Evolutionary conservation across 2,888 invertebrate species (phyloP), one percentile per base, ranked within the genome.

Genomic region (Adelognathus sp.): DNA sequence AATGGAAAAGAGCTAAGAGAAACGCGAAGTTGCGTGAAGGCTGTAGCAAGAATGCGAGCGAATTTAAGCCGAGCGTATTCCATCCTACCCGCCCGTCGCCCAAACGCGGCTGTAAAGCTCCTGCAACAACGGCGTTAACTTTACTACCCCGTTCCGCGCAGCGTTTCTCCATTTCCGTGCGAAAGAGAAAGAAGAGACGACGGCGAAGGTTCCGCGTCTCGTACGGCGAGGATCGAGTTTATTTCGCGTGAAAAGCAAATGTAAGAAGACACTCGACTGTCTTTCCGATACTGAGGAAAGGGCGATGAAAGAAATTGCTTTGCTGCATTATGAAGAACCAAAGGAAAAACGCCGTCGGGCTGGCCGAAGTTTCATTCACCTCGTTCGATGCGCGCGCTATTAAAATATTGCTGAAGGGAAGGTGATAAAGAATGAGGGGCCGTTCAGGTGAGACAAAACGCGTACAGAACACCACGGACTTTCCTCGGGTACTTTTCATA

Each of bases 51-150:
- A 70, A 63, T 11, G 56, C 27, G 61, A 64, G 46, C 46, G 66
- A 75, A 44, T 70, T 71, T 41, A 61, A 76, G 74, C 76, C 54
- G 54, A 39, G 72, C 61, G 67, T 73, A 73, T 67, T 70, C 54
- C 58, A 39, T 66, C 52, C 44, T 54, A 70, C 36, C 58, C 50
- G 74, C 44, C 60, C 61, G 66, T 75, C 73, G 70, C 79, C 74
- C 80, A 83, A 82, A 82, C 67, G 71, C 56, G 64, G 33, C 71
- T 70, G 75, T 81, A 82, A 80, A 83, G 80, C 77, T 80, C 66
- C n/a, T 64, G 54, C 77, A 63, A 79, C 72, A 52, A 75, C 41
- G 72, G 72, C 74, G 82, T 83, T 82, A 83, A 82, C 77, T 84
- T 83, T 80, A 83, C 69, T 76, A 60, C 77, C 70, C 63, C 67